Conservation (phyloP, 1,140 invertebrate species). For the Platorchestia sp. region DNA sequence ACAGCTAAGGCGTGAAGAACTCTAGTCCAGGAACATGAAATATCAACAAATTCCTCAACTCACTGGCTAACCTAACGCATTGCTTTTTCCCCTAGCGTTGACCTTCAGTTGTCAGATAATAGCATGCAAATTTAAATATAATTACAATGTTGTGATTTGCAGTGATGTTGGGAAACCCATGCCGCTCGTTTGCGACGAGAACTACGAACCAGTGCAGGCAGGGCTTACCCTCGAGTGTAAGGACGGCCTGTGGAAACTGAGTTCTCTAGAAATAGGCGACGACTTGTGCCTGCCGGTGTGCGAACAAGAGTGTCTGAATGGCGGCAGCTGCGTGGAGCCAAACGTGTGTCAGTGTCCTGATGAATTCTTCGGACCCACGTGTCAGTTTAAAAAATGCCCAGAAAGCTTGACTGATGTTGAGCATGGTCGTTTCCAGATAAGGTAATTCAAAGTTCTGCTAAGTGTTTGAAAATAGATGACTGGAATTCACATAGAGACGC, state of each 20-base stretch:
- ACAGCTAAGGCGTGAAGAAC: too few species aligned
- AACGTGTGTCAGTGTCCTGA: neutral
- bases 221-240: neutral
- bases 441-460: neutral
- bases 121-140: neutral
- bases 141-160: neutral
- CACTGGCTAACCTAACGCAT: neutral
- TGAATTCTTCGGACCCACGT: neutral
- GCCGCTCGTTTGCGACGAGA: neutral
- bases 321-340: neutral
- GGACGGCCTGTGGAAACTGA: neutral
- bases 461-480: neutral
- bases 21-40: too few species aligned
- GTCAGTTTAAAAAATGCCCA: neutral
- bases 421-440: neutral
- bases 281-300: neutral
- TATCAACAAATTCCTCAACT: neutral
- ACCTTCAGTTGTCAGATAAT: neutral
- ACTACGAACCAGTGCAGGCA: neutral
- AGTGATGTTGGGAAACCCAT: neutral
- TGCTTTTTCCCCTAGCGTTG: neutral
- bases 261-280: neutral
- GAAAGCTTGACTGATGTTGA: neutral
- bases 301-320: neutral
- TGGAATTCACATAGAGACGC: neutral